Base-by-base conservation (phyloP, 2,113 vertebrate genomes). In the Phalacrocorax carbo region DNA sequence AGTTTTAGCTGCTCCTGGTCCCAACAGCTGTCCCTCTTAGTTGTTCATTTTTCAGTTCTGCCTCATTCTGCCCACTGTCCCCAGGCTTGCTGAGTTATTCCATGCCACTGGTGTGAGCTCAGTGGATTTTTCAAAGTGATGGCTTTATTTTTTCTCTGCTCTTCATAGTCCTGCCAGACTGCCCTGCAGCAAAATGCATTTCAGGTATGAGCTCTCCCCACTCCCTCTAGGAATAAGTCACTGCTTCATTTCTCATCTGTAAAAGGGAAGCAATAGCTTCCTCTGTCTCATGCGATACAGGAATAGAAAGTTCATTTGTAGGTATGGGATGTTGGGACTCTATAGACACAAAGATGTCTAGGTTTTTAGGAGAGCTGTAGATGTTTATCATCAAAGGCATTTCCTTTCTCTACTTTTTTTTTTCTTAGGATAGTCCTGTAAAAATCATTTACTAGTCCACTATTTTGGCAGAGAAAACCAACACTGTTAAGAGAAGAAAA, bases 131-230 rank as follows among this genome's bases (percentile, higher is more conserved):
- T 94, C 48, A 46, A 86, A 92, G 51, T 83, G 86, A 96, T 64
- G 69, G 51, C 80, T 96, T 75, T 64, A 86, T 94, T 96, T 87
- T 38, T 44, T 5, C 6, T 52, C 11, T 81, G 36, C 18, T 90
- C n/a, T 91, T 92, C 51, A 16, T 36, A 84, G 69, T 91, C 38
- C 73, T 84, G 42, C 61, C 21, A 81, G 66, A 66, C 61, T 82
- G 55, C 57, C 73, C 87, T 89, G 83, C 66, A 93, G 89, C 77
- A 93, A 95, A 95, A 94, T 64, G 44, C 40, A 32, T 88, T 96
- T 95, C 88, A 86, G 91, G 55, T 91, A 75, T 48, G 70, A 91
- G 61, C 15, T 92, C 46, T 89, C 12, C 19, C 48, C 44, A 82
- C 38, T 77, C 52, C 77, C 73, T 95, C 84, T 52, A 97, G 86